These are phyloP conservation scores for Myrmecophaga tridactyla DNA, from an alignment of 2,113 vertebrate species.

Conservation along the genomic window DNA sequence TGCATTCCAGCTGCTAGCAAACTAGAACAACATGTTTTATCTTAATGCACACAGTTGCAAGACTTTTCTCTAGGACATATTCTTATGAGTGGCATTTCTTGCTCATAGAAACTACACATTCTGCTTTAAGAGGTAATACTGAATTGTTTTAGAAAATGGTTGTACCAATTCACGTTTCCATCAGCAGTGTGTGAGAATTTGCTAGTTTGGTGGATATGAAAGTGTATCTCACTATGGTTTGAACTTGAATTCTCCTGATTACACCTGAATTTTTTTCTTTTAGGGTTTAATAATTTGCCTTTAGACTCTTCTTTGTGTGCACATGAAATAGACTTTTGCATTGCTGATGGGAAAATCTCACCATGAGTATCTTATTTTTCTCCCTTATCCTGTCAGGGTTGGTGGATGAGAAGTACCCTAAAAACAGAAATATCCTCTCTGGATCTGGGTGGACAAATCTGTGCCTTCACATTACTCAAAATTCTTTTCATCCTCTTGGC, in stretches of 20 bases:
- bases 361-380: not conserved
- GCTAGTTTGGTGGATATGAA: not conserved
- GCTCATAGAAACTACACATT: not conserved
- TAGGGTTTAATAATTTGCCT: not conserved
- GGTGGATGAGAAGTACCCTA: not conserved
- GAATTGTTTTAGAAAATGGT: not conserved
- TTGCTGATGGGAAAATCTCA: not conserved
- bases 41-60: not conserved
- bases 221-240: not conserved
- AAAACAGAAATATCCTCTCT: not conserved
- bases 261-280: not conserved
- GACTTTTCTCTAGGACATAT: not conserved
- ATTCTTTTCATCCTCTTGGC: not conserved
- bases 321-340: not conserved
- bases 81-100: not conserved
- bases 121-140: not conserved
- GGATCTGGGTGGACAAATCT: not conserved
- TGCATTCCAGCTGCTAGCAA: too few species aligned
- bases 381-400: not conserved
- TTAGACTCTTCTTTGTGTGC: not conserved
- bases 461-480: not conserved
- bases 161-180: not conserved
- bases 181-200: not conserved
- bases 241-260: not conserved
- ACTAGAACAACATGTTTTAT: too few species aligned